These are phyloP conservation scores for Cichladusa arquata DNA, from an alignment of 2,113 vertebrate species.

Conservation along the genomic window DNA sequence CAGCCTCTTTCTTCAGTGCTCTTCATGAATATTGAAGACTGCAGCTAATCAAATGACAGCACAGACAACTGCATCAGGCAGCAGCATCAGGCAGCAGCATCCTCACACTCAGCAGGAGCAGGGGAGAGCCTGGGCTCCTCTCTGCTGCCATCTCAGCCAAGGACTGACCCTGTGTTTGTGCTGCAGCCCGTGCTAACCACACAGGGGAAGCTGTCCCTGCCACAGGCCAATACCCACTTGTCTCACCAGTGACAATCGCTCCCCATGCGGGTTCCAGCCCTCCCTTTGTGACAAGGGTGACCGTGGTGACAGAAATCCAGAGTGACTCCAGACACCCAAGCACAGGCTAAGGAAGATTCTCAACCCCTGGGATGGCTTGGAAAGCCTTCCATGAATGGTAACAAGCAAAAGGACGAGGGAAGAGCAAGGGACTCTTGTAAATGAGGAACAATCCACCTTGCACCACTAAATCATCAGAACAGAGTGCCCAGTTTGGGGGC, in stretches of 20 bases:
- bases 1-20: not conserved
- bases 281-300: not conserved
- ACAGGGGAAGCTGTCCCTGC: not conserved
- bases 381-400: not conserved
- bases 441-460: not conserved
- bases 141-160: not conserved
- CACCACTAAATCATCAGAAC: not conserved
- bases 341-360: not conserved
- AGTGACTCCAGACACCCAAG: not conserved
- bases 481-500: too few species aligned
- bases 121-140: not conserved
- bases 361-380: not conserved
- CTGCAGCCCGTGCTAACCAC: not conserved
- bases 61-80: not conserved
- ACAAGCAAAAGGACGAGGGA: not conserved
- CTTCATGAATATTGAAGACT: slow-evolving; percentile 64
- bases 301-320: rapidly evolving
- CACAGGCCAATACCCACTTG: rapidly evolving
- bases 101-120: not conserved
- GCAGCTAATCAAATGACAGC: slow-evolving; percentile 27
- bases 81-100: not conserved
- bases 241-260: not conserved
- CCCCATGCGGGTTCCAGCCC: not conserved
- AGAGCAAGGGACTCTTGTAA: not conserved
- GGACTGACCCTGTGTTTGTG: not conserved